Base-by-base conservation (phyloP, 2,888 invertebrate genomes). In the Salticus scenicus region DNA sequence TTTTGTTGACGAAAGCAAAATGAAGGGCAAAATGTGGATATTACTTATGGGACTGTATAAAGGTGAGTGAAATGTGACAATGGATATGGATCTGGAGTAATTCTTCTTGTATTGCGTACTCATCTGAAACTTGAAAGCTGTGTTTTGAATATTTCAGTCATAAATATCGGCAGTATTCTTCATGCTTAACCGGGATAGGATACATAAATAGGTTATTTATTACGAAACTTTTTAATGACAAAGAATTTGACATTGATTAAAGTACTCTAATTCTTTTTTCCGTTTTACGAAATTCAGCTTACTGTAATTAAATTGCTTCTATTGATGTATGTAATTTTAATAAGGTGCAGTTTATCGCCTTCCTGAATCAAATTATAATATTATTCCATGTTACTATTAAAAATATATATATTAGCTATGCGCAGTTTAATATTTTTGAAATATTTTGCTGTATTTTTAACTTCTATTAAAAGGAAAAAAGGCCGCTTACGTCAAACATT, bases 1-100 rank as follows among this genome's bases (percentile, higher is more conserved):
- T 84, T 71, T 84, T 84, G 83, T 84, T 84, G 83, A 84, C 83
- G 72, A 73, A 73, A 30, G 47, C 77, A 84, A 84, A 77, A 84
- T 84, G 83, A 73, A 77, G 73, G 67, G 42, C 63, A 67, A 41
- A 41, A 30, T 84, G 28, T 63, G 83, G 77, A 72, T 77, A 57
- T 84, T 84, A 73, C 47, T 67, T 17, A 73, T 84, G 57, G 57
- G 64, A 69, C 28, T 31, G 41, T 69, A 17, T 24, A 27, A 24
- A 69, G 83, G 83, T 84, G 41, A 72, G 83, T 84, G 31, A 31
- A 67, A 57, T 66, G 7, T 27, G 30, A 41, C 7, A 27, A 37
- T 33, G 12, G 8, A 20, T 24, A 42, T 47, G 14, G n/a, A 37
- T 31, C 51, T 51, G 17, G 0, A 14, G 20, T 37, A 0, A 67